Conservation (phyloP, 2,113 vertebrate genomes). For the Miniopterus natalensis region DNA sequence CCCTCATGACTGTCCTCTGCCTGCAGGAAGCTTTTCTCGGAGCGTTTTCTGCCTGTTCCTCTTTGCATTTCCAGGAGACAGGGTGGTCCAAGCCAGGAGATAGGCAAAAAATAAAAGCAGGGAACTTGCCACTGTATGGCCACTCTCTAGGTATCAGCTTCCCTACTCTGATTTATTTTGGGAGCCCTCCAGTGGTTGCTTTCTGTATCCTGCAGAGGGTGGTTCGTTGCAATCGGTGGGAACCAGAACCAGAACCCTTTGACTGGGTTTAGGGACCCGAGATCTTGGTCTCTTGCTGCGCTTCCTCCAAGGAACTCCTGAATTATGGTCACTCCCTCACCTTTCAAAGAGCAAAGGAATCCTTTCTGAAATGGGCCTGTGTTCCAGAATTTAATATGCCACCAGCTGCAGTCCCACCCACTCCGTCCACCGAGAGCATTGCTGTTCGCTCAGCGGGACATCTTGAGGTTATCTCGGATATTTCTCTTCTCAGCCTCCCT, state of each 20-base stretch:
- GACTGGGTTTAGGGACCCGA: background rate
- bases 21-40: background rate
- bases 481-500: background rate
- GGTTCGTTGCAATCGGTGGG: background rate
- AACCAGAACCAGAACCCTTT: background rate
- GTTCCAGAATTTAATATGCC: background rate
- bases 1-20: background rate
- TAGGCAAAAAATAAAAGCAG: background rate
- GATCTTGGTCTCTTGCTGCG: background rate
- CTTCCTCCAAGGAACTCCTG: background rate
- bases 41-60: background rate
- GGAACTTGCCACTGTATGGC: background rate
- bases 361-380: background rate
- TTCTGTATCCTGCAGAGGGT: background rate
- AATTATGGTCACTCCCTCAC: background rate
- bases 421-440: background rate
- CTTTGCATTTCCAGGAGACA: background rate
- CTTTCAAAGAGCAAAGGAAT: background rate
- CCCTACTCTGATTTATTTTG: background rate
- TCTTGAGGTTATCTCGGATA: background rate
- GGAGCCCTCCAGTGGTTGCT: background rate
- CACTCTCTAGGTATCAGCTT: background rate
- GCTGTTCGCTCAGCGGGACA: background rate
- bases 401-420: background rate
- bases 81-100: background rate